Evolutionary conservation across 2,113 vertebrate genomes (phyloP).

Genomic region (Rhizomys pruinosus): DNA sequence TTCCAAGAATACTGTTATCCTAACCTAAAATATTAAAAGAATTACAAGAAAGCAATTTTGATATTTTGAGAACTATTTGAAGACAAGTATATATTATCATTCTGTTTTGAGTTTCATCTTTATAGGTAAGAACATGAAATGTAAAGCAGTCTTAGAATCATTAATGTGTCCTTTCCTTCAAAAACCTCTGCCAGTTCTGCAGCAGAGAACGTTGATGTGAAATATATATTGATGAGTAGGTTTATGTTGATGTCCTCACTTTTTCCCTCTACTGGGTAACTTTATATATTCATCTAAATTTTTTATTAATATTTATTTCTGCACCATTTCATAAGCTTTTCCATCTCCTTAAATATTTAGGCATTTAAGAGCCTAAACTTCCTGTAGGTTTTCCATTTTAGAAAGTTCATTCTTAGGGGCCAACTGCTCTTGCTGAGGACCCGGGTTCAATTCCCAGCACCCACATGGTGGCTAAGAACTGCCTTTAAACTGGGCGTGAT

Average conservation of each 20-base stretch:
- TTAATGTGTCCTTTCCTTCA: not conserved
- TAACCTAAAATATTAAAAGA: not conserved
- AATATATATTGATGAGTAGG: too few relatives aligned
- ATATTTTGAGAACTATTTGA: constrained; percentile 20
- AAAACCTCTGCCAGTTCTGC: not conserved
- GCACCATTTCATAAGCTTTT: not conserved
- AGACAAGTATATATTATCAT: not conserved
- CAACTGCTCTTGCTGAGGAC: too few relatives aligned
- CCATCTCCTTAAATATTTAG: not conserved
- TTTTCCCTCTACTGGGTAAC: not conserved
- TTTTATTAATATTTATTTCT: not conserved
- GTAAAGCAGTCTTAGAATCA: not conserved
- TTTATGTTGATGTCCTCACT: not conserved
- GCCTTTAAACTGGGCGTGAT: too few relatives aligned
- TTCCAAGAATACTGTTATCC: not conserved
- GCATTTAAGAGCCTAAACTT: not conserved
- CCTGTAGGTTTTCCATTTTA: not conserved
- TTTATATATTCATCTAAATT: not conserved
- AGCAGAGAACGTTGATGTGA: too few relatives aligned
- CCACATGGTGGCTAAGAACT: too few relatives aligned
- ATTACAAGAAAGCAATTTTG: not conserved
- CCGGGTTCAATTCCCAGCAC: too few relatives aligned
- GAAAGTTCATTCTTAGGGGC: not conserved
- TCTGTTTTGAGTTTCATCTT: not conserved
- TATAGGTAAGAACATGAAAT: not conserved